A percentile compares a stretch with the other conserved stretches of the same genome.
These are phyloP conservation scores for Selenia dentaria DNA, from an alignment of 2,888 invertebrate genomes.

Conservation along the genomic window DNA sequence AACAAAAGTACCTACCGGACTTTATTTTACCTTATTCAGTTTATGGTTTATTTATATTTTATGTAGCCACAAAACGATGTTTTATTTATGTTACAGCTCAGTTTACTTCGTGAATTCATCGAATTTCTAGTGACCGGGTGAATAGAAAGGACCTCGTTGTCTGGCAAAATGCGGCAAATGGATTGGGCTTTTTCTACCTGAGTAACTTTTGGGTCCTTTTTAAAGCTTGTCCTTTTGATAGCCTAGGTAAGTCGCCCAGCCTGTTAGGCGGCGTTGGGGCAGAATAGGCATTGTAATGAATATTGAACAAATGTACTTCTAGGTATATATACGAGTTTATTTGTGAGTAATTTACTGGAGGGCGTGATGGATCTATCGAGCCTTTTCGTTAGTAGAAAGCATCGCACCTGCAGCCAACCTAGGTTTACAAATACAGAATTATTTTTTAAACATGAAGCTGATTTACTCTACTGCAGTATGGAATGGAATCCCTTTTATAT, in stretches of 20 bases:
- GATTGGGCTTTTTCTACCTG: constrained; percentile 32
- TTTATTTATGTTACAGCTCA: constrained; percentile 25
- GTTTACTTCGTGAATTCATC: constrained; percentile 13
- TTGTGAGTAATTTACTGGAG: no score
- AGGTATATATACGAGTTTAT: no score
- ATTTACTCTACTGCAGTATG: no score
- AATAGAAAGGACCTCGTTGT: constrained; percentile 28
- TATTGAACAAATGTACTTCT: constrained; percentile 2
- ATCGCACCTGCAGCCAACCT: no score
- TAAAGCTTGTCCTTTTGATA: constrained; percentile 28
- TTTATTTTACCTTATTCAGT: no score
- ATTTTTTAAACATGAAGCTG: no score
- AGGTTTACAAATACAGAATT: no score
- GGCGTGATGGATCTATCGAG: no score
- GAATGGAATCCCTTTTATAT: no score
- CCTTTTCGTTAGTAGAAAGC: no score
- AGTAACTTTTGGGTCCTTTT: constrained; percentile 23
- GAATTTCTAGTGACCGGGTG: constrained; percentile 19
- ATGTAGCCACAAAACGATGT: constrained; percentile 4
- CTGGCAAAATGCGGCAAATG: constrained; percentile 27
- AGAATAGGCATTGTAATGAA: constrained; percentile 19
- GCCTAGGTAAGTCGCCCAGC: constrained; percentile 11
- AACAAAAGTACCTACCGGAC: no score
- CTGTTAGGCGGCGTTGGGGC: constrained; percentile 2
- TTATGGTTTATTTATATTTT: no score